Evolutionary conservation across 53 echinoderm and acorn worm species (phyloP).

Genomic region (Astropecten irregularis): DNA sequence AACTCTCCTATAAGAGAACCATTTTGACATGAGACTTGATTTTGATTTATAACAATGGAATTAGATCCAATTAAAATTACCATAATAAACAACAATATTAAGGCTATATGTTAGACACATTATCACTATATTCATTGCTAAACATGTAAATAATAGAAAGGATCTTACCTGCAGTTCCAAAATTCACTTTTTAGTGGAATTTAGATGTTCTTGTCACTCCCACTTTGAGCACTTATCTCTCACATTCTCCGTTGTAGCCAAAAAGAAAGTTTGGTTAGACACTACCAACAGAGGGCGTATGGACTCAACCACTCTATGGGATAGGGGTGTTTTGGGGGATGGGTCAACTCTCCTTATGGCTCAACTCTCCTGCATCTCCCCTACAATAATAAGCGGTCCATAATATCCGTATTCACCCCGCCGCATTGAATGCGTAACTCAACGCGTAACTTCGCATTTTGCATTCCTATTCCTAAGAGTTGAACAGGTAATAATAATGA

Average conservation of each 20-base stretch:
- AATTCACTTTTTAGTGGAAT: slow-evolving; percentile 58
- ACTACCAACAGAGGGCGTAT: slow-evolving; percentile 33
- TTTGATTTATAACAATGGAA: slow-evolving; percentile 19
- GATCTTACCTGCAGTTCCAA: slow-evolving; percentile 35
- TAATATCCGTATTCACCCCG: no score
- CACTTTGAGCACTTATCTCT: no score
- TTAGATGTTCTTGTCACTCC: slow-evolving; percentile 22
- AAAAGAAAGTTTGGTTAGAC: slow-evolving; percentile 35
- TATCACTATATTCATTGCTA: slow-evolving; percentile 28
- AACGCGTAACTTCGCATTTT: no score
- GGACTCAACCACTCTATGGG: slow-evolving; percentile 21
- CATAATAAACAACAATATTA: slow-evolving; percentile 30
- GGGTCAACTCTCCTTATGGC: slow-evolving; percentile 56
- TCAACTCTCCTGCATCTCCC: slow-evolving; percentile 70
- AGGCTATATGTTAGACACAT: slow-evolving; percentile 31
- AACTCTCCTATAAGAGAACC: slow-evolving; percentile 64
- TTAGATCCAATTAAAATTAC: slow-evolving; percentile 10
- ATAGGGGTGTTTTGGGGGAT: slow-evolving; percentile 44
- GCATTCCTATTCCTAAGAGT: no score
- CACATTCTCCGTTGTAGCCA: slow-evolving; percentile 34
- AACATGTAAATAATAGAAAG: slow-evolving; percentile 40
- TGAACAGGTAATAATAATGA: no score
- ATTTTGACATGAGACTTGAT: slow-evolving; percentile 50
- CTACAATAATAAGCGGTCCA: no score
- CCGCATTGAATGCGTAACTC: no score